These are phyloP conservation scores for Biston betularia DNA, from an alignment of 2,888 invertebrate genomes.

Conservation along the genomic window DNA sequence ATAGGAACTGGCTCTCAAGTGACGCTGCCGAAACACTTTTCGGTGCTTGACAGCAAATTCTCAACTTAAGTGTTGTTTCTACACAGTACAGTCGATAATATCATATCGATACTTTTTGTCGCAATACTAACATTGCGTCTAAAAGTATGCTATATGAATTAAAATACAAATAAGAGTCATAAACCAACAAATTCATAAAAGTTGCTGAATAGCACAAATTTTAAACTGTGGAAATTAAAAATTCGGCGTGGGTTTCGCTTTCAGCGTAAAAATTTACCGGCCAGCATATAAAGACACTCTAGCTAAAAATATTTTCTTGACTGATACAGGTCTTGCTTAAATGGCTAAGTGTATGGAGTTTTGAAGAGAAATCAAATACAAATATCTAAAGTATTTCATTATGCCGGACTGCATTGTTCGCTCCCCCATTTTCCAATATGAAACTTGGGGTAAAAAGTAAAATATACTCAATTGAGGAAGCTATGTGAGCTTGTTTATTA, in stretches of 20 bases:
- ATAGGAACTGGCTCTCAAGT: too few relatives aligned
- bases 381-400: conserved; percentile 83
- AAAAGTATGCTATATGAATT: too few relatives aligned
- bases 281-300: conserved; percentile 51
- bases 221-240: conserved; percentile 45
- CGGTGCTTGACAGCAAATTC: too few relatives aligned
- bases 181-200: conserved; percentile 43
- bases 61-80: too few relatives aligned
- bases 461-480: conserved; percentile 15
- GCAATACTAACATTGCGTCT: too few relatives aligned
- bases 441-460: conserved; percentile 48
- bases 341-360: conserved; percentile 58
- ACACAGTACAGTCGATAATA: too few relatives aligned
- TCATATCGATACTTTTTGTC: too few relatives aligned
- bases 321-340: conserved; percentile 45
- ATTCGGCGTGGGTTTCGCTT: conserved; percentile 37
- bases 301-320: conserved; percentile 15
- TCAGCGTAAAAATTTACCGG: conserved; percentile 30
- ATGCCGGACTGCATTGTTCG: conserved; percentile 64
- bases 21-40: too few relatives aligned
- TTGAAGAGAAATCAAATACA: conserved; percentile 72
- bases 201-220: conserved; percentile 47
- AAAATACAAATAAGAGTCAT: conserved; percentile 32
- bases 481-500: conserved; percentile 3
- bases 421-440: conserved; percentile 63